A percentile compares a stretch with the other conserved stretches of the same genome.
These are phyloP conservation scores for Pseudorectes ferrugineus DNA, from an alignment of 2,113 vertebrate genomes.

Conservation along the genomic window DNA sequence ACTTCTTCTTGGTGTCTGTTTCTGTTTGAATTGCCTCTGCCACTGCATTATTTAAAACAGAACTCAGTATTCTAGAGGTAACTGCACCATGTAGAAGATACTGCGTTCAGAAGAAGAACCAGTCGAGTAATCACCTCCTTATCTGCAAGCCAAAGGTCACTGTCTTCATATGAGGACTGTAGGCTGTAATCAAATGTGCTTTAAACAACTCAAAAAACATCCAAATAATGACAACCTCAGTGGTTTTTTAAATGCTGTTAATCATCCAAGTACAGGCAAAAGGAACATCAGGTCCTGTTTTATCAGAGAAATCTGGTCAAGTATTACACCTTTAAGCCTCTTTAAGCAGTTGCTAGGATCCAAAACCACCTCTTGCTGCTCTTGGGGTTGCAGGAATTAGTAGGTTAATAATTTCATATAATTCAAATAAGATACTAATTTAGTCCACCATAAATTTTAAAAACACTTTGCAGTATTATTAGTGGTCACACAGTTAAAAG, in stretches of 20 bases:
- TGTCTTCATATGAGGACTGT: background rate
- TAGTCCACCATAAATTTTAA: slow-evolving; percentile 13
- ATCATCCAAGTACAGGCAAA: background rate
- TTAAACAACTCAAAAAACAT: background rate
- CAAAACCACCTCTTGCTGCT: background rate
- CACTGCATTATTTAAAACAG: background rate
- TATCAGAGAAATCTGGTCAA: background rate
- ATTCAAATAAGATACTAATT: slow-evolving; percentile 11
- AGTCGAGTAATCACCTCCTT: background rate
- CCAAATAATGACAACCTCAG: background rate
- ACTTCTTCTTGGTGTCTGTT: background rate
- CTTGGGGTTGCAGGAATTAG: background rate
- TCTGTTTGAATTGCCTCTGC: background rate
- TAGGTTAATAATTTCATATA: slow-evolving; percentile 13
- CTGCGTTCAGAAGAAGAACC: background rate
- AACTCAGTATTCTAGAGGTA: background rate
- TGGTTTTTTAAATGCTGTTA: slow-evolving; percentile 14
- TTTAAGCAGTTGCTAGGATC: background rate
- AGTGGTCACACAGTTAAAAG: background rate
- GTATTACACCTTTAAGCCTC: background rate
- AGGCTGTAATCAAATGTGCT: slow-evolving; percentile 22
- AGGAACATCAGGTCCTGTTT: background rate
- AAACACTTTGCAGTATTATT: background rate
- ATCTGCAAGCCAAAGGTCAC: background rate
- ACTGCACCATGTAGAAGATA: background rate